phyloP scores from a whole-genome alignment of 2,888 invertebrate species.

The Gymnocheta viridis region DNA sequence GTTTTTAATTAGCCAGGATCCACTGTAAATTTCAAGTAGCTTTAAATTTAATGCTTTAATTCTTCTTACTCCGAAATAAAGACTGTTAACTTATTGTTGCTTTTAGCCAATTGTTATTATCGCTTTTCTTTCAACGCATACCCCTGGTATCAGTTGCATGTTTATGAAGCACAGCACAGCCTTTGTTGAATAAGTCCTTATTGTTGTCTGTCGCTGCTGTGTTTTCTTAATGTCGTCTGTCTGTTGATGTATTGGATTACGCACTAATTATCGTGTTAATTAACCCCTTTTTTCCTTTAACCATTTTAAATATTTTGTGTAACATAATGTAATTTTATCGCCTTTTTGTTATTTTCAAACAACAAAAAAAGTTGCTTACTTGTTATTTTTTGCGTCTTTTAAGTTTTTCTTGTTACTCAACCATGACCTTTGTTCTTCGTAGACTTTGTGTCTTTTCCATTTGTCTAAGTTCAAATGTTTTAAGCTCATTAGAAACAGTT shows the following conservation, averaged over 20 bases:
- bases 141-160: slow-evolving; percentile 17
- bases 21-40: slow-evolving; percentile 53
- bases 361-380: slow-evolving; percentile 42
- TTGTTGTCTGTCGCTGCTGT: slow-evolving; percentile 19
- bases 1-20: slow-evolving; percentile 48
- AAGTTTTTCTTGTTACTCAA: slow-evolving; percentile 62
- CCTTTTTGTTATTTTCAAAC: slow-evolving; percentile 57
- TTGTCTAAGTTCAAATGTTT: slow-evolving; percentile 69
- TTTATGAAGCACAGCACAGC: not conserved
- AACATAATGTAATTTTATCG: slow-evolving; percentile 61
- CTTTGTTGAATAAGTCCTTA: slow-evolving; percentile 2
- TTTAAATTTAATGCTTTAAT: slow-evolving; percentile 55
- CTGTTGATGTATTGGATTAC: slow-evolving; percentile 80
- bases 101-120: slow-evolving; percentile 24
- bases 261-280: slow-evolving; percentile 81
- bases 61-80: slow-evolving; percentile 8
- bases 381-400: slow-evolving; percentile 42
- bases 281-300: slow-evolving; percentile 76
- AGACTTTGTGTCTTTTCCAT: slow-evolving; percentile 61
- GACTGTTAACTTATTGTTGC: slow-evolving; percentile 9
- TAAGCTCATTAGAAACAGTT: slow-evolving; percentile 77
- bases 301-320: slow-evolving; percentile 51
- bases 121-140: slow-evolving; percentile 18
- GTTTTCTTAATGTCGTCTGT: slow-evolving; percentile 13
- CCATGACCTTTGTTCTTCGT: slow-evolving; percentile 66